These are phyloP conservation scores for Clarias platycephalus DNA, from an alignment of 2,797 vertebrate genomes.

Conservation along the genomic window DNA sequence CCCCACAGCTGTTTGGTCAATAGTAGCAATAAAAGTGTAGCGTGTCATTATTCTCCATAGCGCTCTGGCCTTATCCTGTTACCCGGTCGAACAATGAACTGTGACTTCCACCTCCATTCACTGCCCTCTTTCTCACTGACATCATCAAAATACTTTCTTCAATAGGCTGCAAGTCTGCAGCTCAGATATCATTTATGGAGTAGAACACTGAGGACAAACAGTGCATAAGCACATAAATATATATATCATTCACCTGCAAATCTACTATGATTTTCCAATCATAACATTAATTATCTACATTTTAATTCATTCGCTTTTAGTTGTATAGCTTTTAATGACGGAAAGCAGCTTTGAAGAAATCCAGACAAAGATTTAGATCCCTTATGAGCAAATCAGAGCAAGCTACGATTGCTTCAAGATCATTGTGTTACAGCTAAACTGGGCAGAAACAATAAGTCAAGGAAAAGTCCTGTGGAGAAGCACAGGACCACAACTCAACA, in stretches of 20 bases:
- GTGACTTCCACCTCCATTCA: slow-evolving; percentile 53
- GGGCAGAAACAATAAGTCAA: background rate
- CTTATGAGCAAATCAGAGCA: background rate
- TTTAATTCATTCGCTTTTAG: background rate
- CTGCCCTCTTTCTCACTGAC: slow-evolving; percentile 22
- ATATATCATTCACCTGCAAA: slow-evolving; percentile 38
- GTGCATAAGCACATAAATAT: slow-evolving; percentile 27
- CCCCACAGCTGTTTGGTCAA: slow-evolving; percentile 43
- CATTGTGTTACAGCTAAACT: slow-evolving; percentile 8
- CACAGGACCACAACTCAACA: background rate
- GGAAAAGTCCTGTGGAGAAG: background rate
- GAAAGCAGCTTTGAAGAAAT: background rate
- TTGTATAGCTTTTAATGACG: background rate
- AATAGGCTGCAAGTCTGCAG: slow-evolving; percentile 24
- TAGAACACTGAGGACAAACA: slow-evolving; percentile 24
- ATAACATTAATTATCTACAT: background rate
- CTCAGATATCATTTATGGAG: slow-evolving; percentile 42
- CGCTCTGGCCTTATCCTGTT: slow-evolving; percentile 45
- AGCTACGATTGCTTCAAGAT: background rate
- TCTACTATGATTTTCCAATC: background rate
- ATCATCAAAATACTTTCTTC: slow-evolving; percentile 50
- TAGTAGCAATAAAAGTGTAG: slow-evolving; percentile 33
- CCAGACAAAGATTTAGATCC: background rate
- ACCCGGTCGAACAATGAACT: slow-evolving; percentile 45
- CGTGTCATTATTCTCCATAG: slow-evolving; percentile 44